Evolutionary conservation across 2,888 invertebrate genomes (phyloP), one percentile per base, ranked within the genome.

Genomic region (Microctonus aethiopoides): DNA sequence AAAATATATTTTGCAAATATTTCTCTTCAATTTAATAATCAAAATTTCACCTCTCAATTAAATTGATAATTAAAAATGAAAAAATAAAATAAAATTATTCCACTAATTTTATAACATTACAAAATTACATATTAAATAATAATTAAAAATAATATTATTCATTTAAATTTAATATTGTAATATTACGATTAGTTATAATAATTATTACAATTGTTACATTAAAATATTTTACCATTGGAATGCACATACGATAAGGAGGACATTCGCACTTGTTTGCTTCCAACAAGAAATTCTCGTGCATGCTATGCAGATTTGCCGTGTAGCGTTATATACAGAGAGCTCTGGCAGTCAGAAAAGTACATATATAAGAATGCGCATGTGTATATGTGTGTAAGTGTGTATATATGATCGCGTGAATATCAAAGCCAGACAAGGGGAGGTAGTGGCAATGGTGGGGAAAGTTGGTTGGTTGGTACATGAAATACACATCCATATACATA

Each of bases 391-490:
- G 6, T n/a, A 6, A 7, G 16, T 46, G 20, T 16, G 34, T 7
- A 52, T 52, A n/a, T 63, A 16, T 16, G 62, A 29, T 63, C n/a
- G 52, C 54, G 56, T 36, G 62, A 63, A 36, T 59, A 59, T 62
- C 39, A 46, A 61, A 39, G 16, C 65, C 65, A 65, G 65, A 65
- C 65, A 24, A 56, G 65, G 65, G 39, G 65, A 65, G 13, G 62
- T 51, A 52, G 52, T 29, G 51, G 32, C 13, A 11, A 20, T 63
- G 52, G 34, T 24, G 24, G 34, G 41, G 36, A 26, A 52, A 20
- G n/a, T 52, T 24, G 51, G 10, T 52, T 24, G 51, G 10, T 22
- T 10, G 16, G 26, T 11, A 41, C 13, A 63, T 51, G 46, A 16
- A 32, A 46, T n/a, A 16, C 5, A n/a, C 46, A 46, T 16, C 1